These are phyloP conservation scores for Podocnemis expansa DNA, from an alignment of 2,113 vertebrate genomes.

Conservation along the genomic window DNA sequence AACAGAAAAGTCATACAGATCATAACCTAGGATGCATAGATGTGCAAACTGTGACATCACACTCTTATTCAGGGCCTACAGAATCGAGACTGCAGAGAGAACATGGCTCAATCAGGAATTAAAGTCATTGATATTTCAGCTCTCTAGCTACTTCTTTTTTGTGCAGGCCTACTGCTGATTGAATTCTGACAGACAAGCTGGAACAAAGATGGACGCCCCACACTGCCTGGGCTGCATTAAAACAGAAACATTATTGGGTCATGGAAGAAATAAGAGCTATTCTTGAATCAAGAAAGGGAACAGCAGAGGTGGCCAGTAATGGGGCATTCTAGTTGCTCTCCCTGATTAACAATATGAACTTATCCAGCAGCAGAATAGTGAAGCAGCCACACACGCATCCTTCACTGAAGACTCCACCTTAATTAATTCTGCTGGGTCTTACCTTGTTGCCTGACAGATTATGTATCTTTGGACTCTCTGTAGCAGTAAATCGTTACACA, in stretches of 20 bases:
- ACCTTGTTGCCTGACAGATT: background rate
- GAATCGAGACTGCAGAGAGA: background rate
- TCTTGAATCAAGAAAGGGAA: constrained; percentile 18
- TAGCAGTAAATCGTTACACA: background rate
- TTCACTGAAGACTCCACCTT: background rate
- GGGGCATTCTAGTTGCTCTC: background rate
- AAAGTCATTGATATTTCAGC: background rate
- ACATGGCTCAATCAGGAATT: background rate
- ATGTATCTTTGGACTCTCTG: background rate
- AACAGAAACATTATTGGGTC: background rate
- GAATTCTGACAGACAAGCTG: background rate
- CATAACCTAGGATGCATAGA: too few relatives aligned
- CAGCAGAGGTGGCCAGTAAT: background rate
- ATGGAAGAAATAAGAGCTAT: background rate
- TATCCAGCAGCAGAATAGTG: constrained; percentile 1
- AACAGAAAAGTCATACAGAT: too few relatives aligned
- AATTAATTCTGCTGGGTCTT: background rate
- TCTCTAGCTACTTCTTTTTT: background rate
- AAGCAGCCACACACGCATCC: background rate
- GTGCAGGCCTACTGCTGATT: background rate
- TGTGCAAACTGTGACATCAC: too few relatives aligned
- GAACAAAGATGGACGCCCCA: background rate
- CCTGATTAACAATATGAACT: background rate
- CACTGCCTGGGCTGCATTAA: background rate
- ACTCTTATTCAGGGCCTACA: rapidly evolving